Evolutionary conservation across 2,888 invertebrate genomes (phyloP).

Genomic region (Patella caerulea): DNA sequence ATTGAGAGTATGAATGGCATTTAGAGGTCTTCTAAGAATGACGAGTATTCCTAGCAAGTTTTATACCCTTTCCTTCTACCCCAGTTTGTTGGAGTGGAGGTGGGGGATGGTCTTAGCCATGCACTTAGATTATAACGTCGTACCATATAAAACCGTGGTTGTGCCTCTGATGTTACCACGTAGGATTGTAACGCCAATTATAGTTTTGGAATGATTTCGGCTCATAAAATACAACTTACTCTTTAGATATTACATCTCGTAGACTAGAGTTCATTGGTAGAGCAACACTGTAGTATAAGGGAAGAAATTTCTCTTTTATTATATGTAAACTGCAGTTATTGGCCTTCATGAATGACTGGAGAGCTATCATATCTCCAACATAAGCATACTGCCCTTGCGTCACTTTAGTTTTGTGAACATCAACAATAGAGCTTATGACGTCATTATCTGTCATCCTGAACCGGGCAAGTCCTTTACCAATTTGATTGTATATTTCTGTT

Average conservation of each 20-base stretch:
- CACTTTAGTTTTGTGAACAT: conserved; percentile 50
- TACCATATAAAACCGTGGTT: too few relatives aligned
- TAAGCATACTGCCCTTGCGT: conserved; percentile 37
- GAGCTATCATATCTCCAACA: conserved; percentile 48
- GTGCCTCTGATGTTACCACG: too few relatives aligned
- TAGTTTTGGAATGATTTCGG: too few relatives aligned
- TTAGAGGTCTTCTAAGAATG: too few relatives aligned
- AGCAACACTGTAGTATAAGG: conserved; percentile 55
- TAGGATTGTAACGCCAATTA: too few relatives aligned
- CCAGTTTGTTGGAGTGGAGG: too few relatives aligned
- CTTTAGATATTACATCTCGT: conserved; percentile 45
- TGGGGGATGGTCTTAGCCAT: too few relatives aligned
- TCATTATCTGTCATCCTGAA: conserved; percentile 45
- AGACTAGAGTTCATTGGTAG: conserved; percentile 59
- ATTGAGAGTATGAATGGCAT: too few relatives aligned
- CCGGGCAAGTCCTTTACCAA: conserved; percentile 45
- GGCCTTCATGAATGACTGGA: conserved; percentile 33
- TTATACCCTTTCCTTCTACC: too few relatives aligned
- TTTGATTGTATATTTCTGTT: conserved; percentile 34
- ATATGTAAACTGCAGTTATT: conserved; percentile 55
- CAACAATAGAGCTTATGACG: conserved; percentile 36
- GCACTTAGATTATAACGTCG: too few relatives aligned
- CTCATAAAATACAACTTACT: too few relatives aligned
- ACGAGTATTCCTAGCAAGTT: too few relatives aligned
- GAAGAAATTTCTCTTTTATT: conserved; percentile 52